Percentiles rank a stretch among this genome's conserved stretches.
Evolutionary conservation across 2,113 vertebrate genomes (phyloP).

Genomic region (Carassius carassius): DNA sequence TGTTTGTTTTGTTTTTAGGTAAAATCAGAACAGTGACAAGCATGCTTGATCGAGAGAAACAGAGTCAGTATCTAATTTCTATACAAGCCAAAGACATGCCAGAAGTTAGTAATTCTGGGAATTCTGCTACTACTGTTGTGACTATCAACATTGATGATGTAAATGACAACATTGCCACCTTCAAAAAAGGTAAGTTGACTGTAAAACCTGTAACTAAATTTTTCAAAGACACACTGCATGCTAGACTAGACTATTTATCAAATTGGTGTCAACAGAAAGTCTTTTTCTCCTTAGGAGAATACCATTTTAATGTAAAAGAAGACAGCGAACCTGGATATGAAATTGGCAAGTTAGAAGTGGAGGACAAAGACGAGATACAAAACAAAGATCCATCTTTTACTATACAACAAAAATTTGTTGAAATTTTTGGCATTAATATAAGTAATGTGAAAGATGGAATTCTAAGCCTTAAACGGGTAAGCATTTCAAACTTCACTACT

Average conservation of each 20-base stretch:
- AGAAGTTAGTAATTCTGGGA: slow-evolving; percentile 64
- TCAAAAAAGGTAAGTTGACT: slow-evolving; percentile 77
- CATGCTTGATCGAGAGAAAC: slow-evolving; percentile 84
- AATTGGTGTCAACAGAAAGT: neutral
- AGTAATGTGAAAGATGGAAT: slow-evolving; percentile 80
- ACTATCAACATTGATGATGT: slow-evolving; percentile 80
- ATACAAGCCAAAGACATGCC: slow-evolving; percentile 84
- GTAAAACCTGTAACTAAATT: neutral
- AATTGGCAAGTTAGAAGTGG: slow-evolving; percentile 79
- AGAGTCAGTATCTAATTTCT: slow-evolving; percentile 78
- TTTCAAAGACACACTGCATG: neutral
- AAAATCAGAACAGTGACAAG: slow-evolving; percentile 74
- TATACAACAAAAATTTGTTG: slow-evolving; percentile 65
- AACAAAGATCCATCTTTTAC: slow-evolving; percentile 85
- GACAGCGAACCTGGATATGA: slow-evolving; percentile 74
- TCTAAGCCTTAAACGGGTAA: slow-evolving; percentile 85
- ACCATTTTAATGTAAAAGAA: slow-evolving; percentile 81
- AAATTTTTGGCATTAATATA: slow-evolving; percentile 75
- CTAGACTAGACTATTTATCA: neutral
- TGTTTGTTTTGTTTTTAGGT: slow-evolving; percentile 60
- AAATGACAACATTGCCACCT: slow-evolving; percentile 90
- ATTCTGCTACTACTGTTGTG: slow-evolving; percentile 81
- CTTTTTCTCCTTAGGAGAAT: slow-evolving; percentile 62
- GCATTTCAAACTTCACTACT: neutral
- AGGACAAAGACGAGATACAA: slow-evolving; percentile 85